Evolutionary conservation across 1,140 invertebrate genomes (phyloP), one percentile per base, ranked within the genome.

Genomic region (Bradysia coprophila): DNA sequence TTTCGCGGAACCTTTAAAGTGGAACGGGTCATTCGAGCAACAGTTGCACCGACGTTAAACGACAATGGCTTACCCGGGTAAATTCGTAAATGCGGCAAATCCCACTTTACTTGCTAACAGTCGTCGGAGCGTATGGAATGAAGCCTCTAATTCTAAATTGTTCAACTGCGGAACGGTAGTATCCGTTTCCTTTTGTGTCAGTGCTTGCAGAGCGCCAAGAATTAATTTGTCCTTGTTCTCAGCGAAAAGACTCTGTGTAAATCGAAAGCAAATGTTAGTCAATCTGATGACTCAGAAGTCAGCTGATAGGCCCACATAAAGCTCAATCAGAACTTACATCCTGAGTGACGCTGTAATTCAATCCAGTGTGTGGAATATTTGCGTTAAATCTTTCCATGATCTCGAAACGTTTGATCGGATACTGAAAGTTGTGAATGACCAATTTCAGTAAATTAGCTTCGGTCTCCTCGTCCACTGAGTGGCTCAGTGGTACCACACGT

Each of bases 211-310:
- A 28, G 84, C 89, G 44, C 66, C 75, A 48, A 76, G 76, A 49
- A 98, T 98, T 37, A 95, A 65, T 62, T 94, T 94, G 61, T 97
- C 94, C 64, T 98, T 98, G 63, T 97, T 99, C 65, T 98, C 93
- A 10, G 91, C 81, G 73, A 98, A 98, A 42, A 98, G 68, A 46
- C 90, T 81, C 81, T 87, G 59, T 63, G 38, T 10, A 15, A 45
- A 45, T 24, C 13, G 24, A n/a, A n/a, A 41, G 28, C 8, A n/a
- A 31, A n/a, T 31, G 28, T n/a, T n/a, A 31, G 28, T 31, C n/a
- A 9, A 31, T 31, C n/a, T 31, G 24, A 28, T 28, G 24, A 20
- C 13, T 28, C 24, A 3, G 31, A 40, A 40, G 2, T 9, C 4
- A 21, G 23, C 3, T 41, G 39, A 41, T 28, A 9, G 6, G 4